phyloP scores from a whole-genome alignment of 2,113 vertebrate genomes.

The Poeciliopsis prolifica region DNA sequence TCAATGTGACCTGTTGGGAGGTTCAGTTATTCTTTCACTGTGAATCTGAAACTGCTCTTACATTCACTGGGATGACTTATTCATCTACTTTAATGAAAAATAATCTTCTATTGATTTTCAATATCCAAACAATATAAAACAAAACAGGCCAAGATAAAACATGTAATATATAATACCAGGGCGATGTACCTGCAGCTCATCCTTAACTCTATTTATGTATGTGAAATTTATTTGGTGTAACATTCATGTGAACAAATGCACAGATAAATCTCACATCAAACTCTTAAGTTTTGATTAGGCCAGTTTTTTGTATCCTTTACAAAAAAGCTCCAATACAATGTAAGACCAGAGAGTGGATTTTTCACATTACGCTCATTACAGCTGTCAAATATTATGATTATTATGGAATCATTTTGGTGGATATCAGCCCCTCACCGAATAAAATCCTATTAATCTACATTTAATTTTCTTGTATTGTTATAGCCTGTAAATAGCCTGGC shows the following conservation, averaged over 20 bases:
- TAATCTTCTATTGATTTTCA: background rate
- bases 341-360: slow-evolving; percentile 20
- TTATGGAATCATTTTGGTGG: slow-evolving; percentile 33
- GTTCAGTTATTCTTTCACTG: too few relatives aligned
- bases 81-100: background rate
- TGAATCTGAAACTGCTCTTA: background rate
- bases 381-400: slow-evolving; percentile 18
- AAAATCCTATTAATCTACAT: slow-evolving; percentile 8
- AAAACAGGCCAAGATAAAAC: slow-evolving; percentile 31
- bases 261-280: slow-evolving; percentile 3
- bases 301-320: background rate
- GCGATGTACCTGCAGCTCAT: slow-evolving; percentile 13
- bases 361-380: slow-evolving; percentile 34
- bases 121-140: slow-evolving; percentile 15
- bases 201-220: slow-evolving; percentile 8
- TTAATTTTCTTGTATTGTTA: background rate
- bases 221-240: slow-evolving; percentile 10
- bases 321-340: slow-evolving; percentile 20
- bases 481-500: background rate
- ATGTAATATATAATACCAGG: slow-evolving; percentile 6
- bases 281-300: background rate
- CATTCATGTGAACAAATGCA: slow-evolving; percentile 9
- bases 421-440: slow-evolving; percentile 39
- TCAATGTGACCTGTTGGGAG: too few relatives aligned
- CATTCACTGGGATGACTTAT: background rate